These are phyloP conservation scores for Terrapene triunguis DNA, from an alignment of 2,113 vertebrate genomes.

Conservation along the genomic window DNA sequence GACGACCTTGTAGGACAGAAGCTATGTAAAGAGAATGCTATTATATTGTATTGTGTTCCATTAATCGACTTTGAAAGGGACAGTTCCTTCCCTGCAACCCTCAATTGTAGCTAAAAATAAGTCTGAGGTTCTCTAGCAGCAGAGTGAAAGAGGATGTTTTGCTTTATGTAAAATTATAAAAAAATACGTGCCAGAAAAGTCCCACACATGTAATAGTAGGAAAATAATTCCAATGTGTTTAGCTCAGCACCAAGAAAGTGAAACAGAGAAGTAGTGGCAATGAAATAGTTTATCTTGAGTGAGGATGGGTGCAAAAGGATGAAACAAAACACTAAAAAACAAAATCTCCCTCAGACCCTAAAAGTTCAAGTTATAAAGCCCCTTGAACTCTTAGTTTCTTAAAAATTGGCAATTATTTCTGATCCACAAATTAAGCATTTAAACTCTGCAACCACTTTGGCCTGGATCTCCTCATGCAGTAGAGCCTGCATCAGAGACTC, in stretches of 20 bases:
- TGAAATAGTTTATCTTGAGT: not conserved
- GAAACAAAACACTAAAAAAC: not conserved
- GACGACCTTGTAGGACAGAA: not conserved
- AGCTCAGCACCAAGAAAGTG: not conserved
- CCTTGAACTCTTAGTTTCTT: not conserved
- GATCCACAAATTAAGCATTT: not conserved
- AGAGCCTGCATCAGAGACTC: too few species aligned
- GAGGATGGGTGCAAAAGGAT: not conserved
- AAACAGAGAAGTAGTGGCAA: not conserved
- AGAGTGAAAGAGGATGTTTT: slow-evolving; percentile 33
- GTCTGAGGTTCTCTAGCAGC: not conserved
- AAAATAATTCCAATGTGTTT: not conserved
- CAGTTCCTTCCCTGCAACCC: not conserved
- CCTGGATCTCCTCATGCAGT: too few species aligned
- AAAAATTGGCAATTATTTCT: not conserved
- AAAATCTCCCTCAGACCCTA: not conserved
- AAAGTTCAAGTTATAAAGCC: not conserved
- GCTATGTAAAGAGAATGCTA: not conserved
- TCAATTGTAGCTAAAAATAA: slow-evolving; percentile 8
- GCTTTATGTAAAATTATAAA: not conserved
- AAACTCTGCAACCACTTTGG: not conserved
- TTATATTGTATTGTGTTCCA: rapidly evolving
- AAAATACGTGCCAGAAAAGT: slow-evolving; percentile 9
- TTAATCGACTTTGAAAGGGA: not conserved
- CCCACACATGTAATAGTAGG: not conserved